These are phyloP conservation scores for Dryoscopus gambensis DNA, from an alignment of 2,113 vertebrate genomes.

Conservation along the genomic window DNA sequence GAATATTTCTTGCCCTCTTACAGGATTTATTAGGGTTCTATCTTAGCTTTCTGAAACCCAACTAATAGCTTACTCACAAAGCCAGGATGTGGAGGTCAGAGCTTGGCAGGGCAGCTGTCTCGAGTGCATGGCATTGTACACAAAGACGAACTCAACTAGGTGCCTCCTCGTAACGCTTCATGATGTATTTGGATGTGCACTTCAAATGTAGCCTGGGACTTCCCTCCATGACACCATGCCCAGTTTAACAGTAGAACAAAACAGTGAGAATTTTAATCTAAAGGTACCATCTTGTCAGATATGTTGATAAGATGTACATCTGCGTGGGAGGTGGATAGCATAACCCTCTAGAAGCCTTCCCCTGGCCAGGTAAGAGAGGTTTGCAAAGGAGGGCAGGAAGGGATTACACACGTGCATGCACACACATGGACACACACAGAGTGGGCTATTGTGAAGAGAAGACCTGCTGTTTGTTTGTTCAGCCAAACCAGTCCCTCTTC, in stretches of 20 bases:
- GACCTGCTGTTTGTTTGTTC: not conserved
- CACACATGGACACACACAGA: not conserved
- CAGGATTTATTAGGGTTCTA: not conserved
- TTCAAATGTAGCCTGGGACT: not conserved
- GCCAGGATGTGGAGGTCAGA: not conserved
- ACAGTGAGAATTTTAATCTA: not conserved
- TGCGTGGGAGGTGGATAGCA: not conserved
- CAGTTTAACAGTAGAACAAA: not conserved
- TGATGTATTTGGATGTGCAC: not conserved
- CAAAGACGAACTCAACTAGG: not conserved
- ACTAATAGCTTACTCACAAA: not conserved
- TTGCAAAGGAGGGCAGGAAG: not conserved
- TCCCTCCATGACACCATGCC: not conserved
- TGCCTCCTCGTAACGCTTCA: not conserved
- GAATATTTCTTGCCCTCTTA: not conserved
- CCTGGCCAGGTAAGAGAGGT: not conserved
- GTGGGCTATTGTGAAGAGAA: not conserved
- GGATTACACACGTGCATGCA: fast-evolving
- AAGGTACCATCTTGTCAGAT: not conserved
- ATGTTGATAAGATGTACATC: not conserved
- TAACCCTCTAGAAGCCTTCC: not conserved
- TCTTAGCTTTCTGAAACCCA: not conserved
- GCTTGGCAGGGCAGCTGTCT: not conserved
- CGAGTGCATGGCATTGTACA: not conserved
- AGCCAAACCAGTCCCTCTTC: not conserved